A percentile compares a stretch with the other conserved stretches of the same genome.
Conservation (phyloP, 1,140 invertebrate genomes). For the Gryllus bimaculatus region DNA sequence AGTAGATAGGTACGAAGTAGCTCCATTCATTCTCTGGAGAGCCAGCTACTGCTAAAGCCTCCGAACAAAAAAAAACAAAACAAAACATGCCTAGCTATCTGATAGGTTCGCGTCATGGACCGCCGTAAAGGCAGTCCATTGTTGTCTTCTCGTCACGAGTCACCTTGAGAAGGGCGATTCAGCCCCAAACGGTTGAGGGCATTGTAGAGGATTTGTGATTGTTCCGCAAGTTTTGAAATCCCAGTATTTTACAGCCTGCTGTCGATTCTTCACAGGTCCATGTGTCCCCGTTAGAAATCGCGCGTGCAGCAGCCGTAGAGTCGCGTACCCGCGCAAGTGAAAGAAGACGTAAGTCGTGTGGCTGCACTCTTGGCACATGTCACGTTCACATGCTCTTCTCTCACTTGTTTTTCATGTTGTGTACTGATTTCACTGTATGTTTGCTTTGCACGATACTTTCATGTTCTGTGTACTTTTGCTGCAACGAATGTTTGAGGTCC, state of each 20-base stretch:
- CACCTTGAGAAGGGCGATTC: too few species aligned
- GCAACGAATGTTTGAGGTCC: neutral
- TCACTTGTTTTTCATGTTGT: constrained; percentile 5
- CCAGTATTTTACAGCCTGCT: neutral
- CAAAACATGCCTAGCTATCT: too few species aligned
- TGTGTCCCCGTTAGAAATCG: neutral
- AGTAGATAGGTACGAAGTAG: too few species aligned
- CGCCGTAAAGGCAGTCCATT: too few species aligned
- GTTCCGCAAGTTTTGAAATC: neutral
- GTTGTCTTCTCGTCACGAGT: too few species aligned
- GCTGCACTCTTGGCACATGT: neutral
- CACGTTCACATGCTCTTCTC: neutral
- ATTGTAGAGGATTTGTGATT: too few species aligned
- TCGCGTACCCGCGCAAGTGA: neutral
- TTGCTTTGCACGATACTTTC: constrained; percentile 4
- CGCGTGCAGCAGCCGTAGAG: neutral
- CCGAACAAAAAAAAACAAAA: too few species aligned
- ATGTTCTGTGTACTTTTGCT: neutral
- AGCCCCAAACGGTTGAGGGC: too few species aligned
- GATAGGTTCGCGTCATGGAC: too few species aligned
- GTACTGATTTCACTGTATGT: neutral
- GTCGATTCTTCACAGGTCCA: neutral
- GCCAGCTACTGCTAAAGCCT: too few species aligned
- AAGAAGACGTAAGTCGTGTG: neutral
- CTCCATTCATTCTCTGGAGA: too few species aligned